phyloP scores from a whole-genome alignment of 2,888 invertebrate species.

The Trachelus troglodyta region DNA sequence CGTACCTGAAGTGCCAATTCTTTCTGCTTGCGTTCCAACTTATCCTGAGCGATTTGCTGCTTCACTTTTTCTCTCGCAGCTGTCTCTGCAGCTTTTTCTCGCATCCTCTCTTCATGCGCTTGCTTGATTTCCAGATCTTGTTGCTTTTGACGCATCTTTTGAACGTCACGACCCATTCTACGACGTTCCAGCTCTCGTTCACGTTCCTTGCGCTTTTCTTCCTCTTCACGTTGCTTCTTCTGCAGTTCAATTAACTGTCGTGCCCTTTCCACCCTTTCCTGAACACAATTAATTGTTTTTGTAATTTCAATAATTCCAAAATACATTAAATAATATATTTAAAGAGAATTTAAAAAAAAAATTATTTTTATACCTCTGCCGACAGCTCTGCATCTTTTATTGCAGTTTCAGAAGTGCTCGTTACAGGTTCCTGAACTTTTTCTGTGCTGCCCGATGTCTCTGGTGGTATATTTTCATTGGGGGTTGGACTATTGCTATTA shows the following conservation, averaged over 20 bases:
- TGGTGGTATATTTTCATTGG: no score
- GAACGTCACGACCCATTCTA: slow-evolving; percentile 78
- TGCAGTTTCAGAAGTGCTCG: no score
- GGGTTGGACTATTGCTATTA: no score
- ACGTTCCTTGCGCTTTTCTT: slow-evolving; percentile 74
- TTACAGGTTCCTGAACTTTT: no score
- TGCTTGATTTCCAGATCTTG: slow-evolving; percentile 81
- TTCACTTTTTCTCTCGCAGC: slow-evolving; percentile 81
- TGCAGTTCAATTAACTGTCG: slow-evolving; percentile 74
- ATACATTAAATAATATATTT: no score
- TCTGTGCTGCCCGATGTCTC: no score
- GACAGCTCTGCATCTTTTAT: no score
- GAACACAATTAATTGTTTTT: slow-evolving; percentile 16
- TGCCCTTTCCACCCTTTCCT: slow-evolving; percentile 75
- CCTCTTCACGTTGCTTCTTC: slow-evolving; percentile 71
- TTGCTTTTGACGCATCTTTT: slow-evolving; percentile 78
- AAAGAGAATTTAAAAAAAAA: no score
- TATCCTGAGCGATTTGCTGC: slow-evolving; percentile 88
- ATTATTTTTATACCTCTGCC: no score
- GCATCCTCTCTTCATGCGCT: slow-evolving; percentile 78
- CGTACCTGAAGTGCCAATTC: slow-evolving; percentile 49
- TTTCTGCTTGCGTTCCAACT: slow-evolving; percentile 74
- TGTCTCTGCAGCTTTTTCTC: slow-evolving; percentile 81
- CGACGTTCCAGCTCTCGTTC: slow-evolving; percentile 79
- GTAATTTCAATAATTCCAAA: no score